phyloP scores from a whole-genome alignment of 2,888 invertebrate genomes.

The Axea sp. region DNA sequence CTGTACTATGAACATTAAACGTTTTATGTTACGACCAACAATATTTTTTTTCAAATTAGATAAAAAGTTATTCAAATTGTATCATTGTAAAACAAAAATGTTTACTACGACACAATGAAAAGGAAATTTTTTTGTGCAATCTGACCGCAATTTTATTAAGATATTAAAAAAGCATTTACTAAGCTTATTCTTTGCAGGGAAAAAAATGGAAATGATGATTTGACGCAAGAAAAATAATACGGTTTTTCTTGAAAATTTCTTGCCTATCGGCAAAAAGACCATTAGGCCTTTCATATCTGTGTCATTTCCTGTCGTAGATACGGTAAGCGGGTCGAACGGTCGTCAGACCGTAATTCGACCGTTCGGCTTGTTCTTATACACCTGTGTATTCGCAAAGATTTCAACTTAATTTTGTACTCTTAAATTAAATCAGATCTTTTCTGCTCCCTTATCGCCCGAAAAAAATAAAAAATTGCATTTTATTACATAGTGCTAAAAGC shows the following conservation, averaged over 20 bases:
- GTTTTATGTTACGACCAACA: no score
- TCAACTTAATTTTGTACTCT: slow-evolving; percentile 44
- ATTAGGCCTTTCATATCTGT: slow-evolving; percentile 62
- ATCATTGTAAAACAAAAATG: no score
- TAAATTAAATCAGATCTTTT: slow-evolving; percentile 28
- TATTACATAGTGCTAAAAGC: slow-evolving; percentile 10
- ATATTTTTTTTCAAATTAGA: no score
- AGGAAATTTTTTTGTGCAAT: no score
- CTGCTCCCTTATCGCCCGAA: neutral
- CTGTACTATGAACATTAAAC: no score
- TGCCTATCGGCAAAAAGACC: slow-evolving; percentile 56
- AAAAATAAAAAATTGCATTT: slow-evolving; percentile 1
- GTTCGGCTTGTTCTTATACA: slow-evolving; percentile 59
- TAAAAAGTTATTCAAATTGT: no score
- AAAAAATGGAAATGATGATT: slow-evolving; percentile 8
- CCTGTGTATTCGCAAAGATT: slow-evolving; percentile 53
- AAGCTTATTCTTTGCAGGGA: no score
- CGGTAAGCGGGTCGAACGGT: slow-evolving; percentile 64
- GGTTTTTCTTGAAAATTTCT: slow-evolving; percentile 37
- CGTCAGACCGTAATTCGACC: slow-evolving; percentile 62
- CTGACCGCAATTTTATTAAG: no score
- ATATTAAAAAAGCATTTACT: no score
- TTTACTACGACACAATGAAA: no score
- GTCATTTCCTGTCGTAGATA: slow-evolving; percentile 63
- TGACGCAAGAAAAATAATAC: slow-evolving; percentile 16